A percentile compares a stretch with the other conserved stretches of the same genome.
Conservation (phyloP, 2,888 invertebrate genomes). For the Spilarctia lutea region DNA sequence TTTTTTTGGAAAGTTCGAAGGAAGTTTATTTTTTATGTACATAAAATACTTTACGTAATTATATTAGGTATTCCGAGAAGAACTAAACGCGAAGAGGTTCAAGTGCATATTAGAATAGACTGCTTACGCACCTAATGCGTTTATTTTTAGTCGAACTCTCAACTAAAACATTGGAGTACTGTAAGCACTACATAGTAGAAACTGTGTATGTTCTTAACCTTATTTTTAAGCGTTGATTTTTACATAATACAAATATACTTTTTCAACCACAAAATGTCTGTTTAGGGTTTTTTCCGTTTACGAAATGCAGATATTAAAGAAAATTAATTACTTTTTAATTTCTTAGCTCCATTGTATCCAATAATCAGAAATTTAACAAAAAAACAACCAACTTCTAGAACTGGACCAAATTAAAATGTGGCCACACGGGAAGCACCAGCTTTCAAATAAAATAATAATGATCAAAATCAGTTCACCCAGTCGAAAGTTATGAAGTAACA, state of each 20-base stretch:
- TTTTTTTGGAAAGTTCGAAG: neutral
- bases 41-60: constrained; percentile 4
- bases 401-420: no score
- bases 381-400: no score
- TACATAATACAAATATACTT: neutral
- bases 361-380: no score
- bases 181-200: constrained; percentile 3
- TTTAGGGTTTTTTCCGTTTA: neutral
- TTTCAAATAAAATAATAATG: no score
- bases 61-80: constrained; percentile 9
- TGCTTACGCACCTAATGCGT: constrained; percentile 15
- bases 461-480: no score
- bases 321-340: neutral
- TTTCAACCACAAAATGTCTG: neutral
- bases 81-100: constrained; percentile 19
- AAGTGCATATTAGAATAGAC: constrained; percentile 23
- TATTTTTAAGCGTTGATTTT: neutral
- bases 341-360: neutral
- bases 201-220: neutral
- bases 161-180: constrained; percentile 16
- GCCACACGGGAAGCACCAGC: no score
- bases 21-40: neutral
- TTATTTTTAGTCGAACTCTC: constrained; percentile 18
- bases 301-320: neutral
- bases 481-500: no score